Evolutionary conservation across 2,113 vertebrate species (phyloP).

Genomic region (Dipodomys ordii): DNA sequence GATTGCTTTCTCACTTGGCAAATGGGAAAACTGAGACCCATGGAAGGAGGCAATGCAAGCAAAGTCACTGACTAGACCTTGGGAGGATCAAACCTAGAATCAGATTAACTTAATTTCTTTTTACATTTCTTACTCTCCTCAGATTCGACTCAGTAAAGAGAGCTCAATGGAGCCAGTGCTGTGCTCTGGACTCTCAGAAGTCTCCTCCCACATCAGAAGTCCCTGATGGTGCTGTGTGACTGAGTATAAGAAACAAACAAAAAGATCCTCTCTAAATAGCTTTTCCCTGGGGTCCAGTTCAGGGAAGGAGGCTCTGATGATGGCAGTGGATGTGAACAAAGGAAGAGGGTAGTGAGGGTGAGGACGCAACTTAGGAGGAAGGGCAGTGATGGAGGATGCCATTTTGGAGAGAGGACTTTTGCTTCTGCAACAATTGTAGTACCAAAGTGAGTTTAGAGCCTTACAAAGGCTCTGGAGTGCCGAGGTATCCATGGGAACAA

Average conservation of each 20-base stretch:
- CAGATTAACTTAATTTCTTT: background rate
- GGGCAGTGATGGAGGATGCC: background rate
- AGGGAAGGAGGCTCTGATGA: background rate
- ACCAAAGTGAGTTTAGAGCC: background rate
- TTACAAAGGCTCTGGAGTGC: background rate
- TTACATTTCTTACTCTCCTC: background rate
- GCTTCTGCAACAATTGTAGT: too few species aligned
- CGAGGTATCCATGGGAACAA: background rate
- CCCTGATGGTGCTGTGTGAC: background rate
- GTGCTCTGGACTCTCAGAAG: background rate
- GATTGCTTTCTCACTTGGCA: background rate
- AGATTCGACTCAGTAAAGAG: background rate
- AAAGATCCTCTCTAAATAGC: background rate
- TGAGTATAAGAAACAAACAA: background rate
- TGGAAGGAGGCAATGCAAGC: background rate
- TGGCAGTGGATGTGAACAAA: conserved; percentile 20
- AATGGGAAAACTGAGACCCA: background rate
- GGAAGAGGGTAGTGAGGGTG: background rate
- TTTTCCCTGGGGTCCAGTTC: background rate
- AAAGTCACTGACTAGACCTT: background rate
- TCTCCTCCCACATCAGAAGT: background rate
- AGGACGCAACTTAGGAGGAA: background rate
- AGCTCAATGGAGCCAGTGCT: background rate
- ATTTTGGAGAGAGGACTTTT: background rate
- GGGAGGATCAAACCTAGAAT: background rate